Conservation (phyloP, 2,797 vertebrate genomes). For the Clamator glandarius region DNA sequence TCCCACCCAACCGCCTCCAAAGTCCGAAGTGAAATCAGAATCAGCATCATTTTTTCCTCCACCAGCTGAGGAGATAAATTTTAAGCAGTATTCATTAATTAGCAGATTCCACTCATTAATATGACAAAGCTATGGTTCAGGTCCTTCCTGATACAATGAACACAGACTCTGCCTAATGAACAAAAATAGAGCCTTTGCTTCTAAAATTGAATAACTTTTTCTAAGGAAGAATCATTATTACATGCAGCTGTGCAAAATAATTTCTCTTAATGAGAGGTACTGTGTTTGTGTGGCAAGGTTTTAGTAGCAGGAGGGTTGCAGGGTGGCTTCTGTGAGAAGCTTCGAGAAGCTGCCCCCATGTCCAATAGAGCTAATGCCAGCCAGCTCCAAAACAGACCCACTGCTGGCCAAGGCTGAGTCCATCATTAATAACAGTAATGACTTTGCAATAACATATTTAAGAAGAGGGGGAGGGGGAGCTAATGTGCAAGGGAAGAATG, state of each 20-base stretch:
- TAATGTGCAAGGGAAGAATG: too few species aligned
- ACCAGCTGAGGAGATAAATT: not conserved
- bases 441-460: too few species aligned
- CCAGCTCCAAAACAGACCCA: too few species aligned
- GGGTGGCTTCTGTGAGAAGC: too few species aligned
- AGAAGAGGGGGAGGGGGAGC: too few species aligned
- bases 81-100: not conserved
- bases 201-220: not conserved
- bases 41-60: fast-evolving
- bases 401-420: too few species aligned
- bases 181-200: not conserved
- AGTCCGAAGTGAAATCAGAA: not conserved
- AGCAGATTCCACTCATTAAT: not conserved
- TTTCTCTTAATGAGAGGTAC: not conserved
- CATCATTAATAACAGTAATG: too few species aligned
- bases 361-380: too few species aligned
- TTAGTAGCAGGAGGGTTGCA: too few species aligned
- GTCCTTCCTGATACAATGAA: not conserved
- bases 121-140: not conserved
- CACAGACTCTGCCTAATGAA: not conserved
- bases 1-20: not conserved
- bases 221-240: not conserved
- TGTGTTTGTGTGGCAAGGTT: too few species aligned
- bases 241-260: not conserved
- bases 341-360: too few species aligned